Conservation (phyloP, 2,113 vertebrate species). For the Acanthisitta chloris region DNA sequence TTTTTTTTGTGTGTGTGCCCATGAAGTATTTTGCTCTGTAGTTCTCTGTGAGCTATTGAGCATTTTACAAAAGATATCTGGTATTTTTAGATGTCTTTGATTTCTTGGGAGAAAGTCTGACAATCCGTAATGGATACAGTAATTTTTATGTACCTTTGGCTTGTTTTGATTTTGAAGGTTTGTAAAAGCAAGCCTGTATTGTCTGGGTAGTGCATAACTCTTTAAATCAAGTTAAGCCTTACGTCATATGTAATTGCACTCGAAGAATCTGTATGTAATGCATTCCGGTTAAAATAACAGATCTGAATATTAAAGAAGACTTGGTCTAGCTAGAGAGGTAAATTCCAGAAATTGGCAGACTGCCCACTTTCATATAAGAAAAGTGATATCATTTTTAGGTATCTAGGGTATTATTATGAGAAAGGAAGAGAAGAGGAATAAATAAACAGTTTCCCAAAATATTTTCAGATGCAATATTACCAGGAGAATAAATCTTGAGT, state of each 20-base stretch:
- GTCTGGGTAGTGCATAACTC: background rate
- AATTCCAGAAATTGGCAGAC: conserved; percentile 55
- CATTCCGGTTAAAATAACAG: conserved; percentile 60
- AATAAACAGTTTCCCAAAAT: conserved; percentile 41
- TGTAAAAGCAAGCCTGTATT: background rate
- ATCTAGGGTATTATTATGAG: conserved; percentile 45
- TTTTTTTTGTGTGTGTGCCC: background rate
- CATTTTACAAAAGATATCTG: background rate
- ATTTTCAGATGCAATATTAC: conserved; percentile 34
- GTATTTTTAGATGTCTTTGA: background rate
- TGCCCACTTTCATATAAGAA: conserved; percentile 52
- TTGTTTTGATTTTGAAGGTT: background rate
- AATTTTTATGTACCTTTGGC: background rate
- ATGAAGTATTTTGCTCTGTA: background rate
- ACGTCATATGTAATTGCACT: background rate
- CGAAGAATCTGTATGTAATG: background rate
- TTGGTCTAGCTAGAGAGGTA: conserved; percentile 34
- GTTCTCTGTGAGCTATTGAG: background rate
- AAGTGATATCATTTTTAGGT: conserved; percentile 42
- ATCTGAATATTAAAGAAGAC: conserved; percentile 35
- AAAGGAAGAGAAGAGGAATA: conserved; percentile 35
- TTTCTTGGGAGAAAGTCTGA: background rate
- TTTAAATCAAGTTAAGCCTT: background rate
- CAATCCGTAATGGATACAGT: background rate
- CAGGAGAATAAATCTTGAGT: background rate